phyloP scores from a whole-genome alignment of 2,113 vertebrate genomes.

The Campylorhamphus procurvoides region DNA sequence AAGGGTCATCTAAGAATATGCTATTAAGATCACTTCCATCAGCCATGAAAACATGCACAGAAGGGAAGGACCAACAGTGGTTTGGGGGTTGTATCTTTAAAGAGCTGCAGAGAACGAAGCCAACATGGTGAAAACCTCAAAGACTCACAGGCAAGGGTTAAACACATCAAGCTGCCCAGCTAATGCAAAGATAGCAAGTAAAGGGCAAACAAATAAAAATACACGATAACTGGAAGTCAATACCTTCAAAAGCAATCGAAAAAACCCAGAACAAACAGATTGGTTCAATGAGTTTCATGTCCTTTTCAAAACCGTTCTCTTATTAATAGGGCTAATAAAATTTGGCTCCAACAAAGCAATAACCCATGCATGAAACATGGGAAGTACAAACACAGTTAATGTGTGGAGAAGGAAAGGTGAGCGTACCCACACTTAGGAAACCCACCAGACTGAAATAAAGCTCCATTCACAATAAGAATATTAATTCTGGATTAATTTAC shows the following conservation, averaged over 20 bases:
- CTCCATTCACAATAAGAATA: neutral
- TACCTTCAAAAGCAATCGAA: neutral
- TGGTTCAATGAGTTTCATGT: neutral
- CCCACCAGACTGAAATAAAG: neutral
- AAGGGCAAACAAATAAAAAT: slow-evolving; percentile 1
- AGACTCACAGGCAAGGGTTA: neutral
- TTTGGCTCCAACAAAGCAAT: neutral
- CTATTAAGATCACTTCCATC: neutral
- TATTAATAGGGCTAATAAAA: slow-evolving; percentile 13
- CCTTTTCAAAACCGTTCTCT: neutral
- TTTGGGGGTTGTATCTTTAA: neutral
- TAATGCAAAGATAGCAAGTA: neutral
- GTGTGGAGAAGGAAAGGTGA: neutral
- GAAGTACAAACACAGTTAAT: neutral
- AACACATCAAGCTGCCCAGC: neutral
- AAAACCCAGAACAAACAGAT: neutral
- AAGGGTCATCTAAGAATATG: neutral
- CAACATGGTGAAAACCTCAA: neutral
- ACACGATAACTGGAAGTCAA: neutral
- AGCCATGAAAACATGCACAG: neutral
- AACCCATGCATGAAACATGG: neutral
- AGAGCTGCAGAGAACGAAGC: neutral
- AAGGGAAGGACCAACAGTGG: neutral
- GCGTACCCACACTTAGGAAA: neutral
- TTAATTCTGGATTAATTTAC: neutral